Base-by-base conservation (phyloP, 1,140 invertebrate genomes). In the Drosophila sechellia region DNA sequence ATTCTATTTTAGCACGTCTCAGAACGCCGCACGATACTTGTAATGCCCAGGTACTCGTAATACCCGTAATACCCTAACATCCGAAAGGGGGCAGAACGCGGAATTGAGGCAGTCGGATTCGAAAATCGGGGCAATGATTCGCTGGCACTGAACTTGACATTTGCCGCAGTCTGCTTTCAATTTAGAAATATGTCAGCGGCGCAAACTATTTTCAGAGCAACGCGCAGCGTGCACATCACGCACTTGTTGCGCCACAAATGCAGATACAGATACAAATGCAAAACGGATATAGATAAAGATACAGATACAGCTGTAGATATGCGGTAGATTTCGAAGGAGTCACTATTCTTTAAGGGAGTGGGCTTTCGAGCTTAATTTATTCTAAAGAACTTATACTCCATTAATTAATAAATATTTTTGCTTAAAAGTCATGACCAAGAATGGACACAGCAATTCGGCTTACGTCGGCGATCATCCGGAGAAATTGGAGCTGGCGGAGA, bases 401-500 rank as follows among this genome's bases (percentile, higher is more conserved):
- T 22, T 22, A 22, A 22, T 31, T 20, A 35, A 13, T 46, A 1
- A 27, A 45, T 27, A 11, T n/a, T 45, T 40, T 0, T 48, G 2
- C 2, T 31, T 2, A 31, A 31, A 8, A 87, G 85, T 5, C 64
- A 91, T 91, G 90, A 91, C 70, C 74, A 90, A 86, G 76, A 92
- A 92, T 89, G 91, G 91, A 17, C 90, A 92, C 70, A 90, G 39
- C 59, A 92, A 92, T 85, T 58, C 90, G 13, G 91, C 74, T 39
- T 92, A 79, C 58, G 79, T 91, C 66, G 66, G 61, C 66, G 90
- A 91, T 56, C 75, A 75, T 77, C 71, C 81, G 55, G 90, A 90
- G 75, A 87, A 77, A 8, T 64, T 94, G 35, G 94, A 94, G 79
- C 78, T 93, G 20, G 81, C 87, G 4, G 92, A 93, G 93, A 85